Evolutionary conservation across 2,797 vertebrate genomes (phyloP).

Genomic region (Nannoperca obscura): DNA sequence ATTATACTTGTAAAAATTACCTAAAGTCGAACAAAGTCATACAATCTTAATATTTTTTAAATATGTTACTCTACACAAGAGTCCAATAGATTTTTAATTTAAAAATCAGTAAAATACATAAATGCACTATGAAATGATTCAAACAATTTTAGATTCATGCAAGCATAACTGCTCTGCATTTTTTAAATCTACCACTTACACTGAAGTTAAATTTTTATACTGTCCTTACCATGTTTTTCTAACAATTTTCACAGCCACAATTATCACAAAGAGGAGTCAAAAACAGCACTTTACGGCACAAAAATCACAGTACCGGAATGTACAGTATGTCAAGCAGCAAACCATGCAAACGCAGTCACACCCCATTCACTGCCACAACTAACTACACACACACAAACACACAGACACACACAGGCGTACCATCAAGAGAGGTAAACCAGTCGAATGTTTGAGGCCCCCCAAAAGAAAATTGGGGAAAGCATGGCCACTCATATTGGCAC

Average conservation of each 20-base stretch:
- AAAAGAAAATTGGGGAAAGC: no score
- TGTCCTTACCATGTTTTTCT: conserved; percentile 63
- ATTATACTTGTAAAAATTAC: conserved; percentile 63
- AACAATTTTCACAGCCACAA: conserved; percentile 75
- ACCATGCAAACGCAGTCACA: conserved; percentile 69
- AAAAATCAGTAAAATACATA: conserved; percentile 57
- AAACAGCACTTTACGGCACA: conserved; percentile 84
- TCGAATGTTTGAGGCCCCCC: no score
- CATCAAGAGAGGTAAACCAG: no score
- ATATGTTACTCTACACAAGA: conserved; percentile 60
- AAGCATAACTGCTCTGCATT: conserved; percentile 53
- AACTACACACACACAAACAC: no score
- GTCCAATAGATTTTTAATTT: conserved; percentile 58
- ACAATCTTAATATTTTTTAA: conserved; percentile 58
- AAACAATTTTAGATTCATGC: conserved; percentile 56
- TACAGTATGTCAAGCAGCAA: conserved; percentile 76
- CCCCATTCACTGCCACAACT: conserved; percentile 30
- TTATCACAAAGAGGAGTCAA: conserved; percentile 76
- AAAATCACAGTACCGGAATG: conserved; percentile 82
- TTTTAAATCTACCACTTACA: conserved; percentile 65
- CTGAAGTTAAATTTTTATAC: conserved; percentile 38
- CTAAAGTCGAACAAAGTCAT: conserved; percentile 59
- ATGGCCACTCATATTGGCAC: no score
- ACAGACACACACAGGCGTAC: no score
- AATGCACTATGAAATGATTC: conserved; percentile 66